Percentiles rank a stretch among this genome's conserved stretches.
These are phyloP conservation scores for Asteroscopus sphinx DNA, from an alignment of 2,888 invertebrate species.

Conservation along the genomic window DNA sequence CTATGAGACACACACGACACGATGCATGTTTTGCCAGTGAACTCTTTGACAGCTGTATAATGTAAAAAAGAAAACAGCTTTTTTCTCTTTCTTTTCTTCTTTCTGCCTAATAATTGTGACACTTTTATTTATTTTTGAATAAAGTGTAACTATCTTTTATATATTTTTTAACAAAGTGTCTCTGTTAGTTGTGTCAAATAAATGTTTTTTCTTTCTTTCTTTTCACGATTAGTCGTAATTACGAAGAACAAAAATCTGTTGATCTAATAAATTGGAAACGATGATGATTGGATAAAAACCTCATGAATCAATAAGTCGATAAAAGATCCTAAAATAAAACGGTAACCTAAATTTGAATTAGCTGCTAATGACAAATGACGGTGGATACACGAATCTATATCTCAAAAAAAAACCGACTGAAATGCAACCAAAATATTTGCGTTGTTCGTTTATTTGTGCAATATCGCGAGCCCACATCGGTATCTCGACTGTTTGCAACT, in stretches of 20 bases:
- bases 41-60: too few relatives aligned
- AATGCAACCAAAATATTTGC: neutral
- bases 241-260: constrained; percentile 18
- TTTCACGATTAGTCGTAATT: constrained; percentile 40
- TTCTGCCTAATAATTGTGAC: too few relatives aligned
- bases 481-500: constrained; percentile 35
- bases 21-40: too few relatives aligned
- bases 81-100: too few relatives aligned
- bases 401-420: neutral
- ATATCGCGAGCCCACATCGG: constrained; percentile 23
- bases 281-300: neutral
- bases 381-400: neutral
- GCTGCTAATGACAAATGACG: constrained; percentile 4
- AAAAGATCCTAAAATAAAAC: constrained; percentile 23
- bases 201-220: too few relatives aligned
- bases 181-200: too few relatives aligned
- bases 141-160: too few relatives aligned
- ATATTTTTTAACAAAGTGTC: too few relatives aligned
- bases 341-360: constrained; percentile 16
- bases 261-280: constrained; percentile 17
- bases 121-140: too few relatives aligned
- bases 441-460: constrained; percentile 21
- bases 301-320: constrained; percentile 9
- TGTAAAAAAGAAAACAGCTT: too few relatives aligned
- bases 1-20: too few relatives aligned